phyloP scores from a whole-genome alignment of 2,888 invertebrate species.

The Spodoptera littoralis region DNA sequence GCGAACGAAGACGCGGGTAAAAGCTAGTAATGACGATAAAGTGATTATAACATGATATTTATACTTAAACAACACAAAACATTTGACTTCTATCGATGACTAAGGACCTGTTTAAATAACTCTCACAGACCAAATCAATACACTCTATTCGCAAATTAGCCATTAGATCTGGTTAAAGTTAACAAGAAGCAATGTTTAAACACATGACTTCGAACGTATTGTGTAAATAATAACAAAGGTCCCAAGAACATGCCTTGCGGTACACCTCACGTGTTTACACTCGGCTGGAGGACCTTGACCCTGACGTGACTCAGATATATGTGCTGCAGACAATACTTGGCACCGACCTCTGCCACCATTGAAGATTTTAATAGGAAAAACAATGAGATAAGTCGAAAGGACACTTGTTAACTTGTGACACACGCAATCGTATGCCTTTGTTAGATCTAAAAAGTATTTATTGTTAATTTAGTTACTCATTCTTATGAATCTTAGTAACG shows the following conservation, averaged over 20 bases:
- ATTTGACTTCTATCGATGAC: neutral
- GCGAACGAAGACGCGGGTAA: too few species aligned
- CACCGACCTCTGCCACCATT: constrained; percentile 61
- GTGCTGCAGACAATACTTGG: constrained; percentile 59
- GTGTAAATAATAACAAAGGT: constrained; percentile 53
- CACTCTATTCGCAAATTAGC: neutral
- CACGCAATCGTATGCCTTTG: constrained; percentile 67
- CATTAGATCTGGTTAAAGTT: constrained; percentile 5
- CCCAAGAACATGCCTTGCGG: constrained; percentile 63
- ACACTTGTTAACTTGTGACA: constrained; percentile 59
- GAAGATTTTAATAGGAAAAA: constrained; percentile 66
- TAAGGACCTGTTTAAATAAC: neutral
- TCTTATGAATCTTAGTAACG: constrained; percentile 1
- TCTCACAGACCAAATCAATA: neutral
- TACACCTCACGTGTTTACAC: constrained; percentile 61
- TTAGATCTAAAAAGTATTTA: constrained; percentile 43
- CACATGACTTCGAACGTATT: constrained; percentile 7
- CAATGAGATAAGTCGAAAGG: constrained; percentile 49
- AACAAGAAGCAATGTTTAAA: constrained; percentile 30
- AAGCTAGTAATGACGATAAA: too few species aligned
- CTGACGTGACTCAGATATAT: constrained; percentile 64
- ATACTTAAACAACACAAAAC: neutral
- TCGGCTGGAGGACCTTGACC: constrained; percentile 66
- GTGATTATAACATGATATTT: too few species aligned
- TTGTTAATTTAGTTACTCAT: constrained; percentile 8